A percentile compares a stretch with the other conserved stretches of the same genome.
These are phyloP conservation scores for Scomber colias DNA, from an alignment of 2,113 vertebrate genomes.

Conservation along the genomic window DNA sequence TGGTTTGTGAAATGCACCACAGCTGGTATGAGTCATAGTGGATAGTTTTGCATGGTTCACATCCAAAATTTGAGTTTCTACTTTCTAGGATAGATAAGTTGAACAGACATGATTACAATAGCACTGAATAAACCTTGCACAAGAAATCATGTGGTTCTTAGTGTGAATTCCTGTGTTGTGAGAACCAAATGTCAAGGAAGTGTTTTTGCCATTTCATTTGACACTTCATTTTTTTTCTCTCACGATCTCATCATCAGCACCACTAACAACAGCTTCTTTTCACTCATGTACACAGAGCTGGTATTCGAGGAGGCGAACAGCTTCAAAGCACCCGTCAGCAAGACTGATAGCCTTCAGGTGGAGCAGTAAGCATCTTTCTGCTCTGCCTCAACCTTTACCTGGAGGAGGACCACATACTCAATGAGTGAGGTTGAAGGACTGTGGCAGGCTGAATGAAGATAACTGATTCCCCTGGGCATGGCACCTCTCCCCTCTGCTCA, in stretches of 20 bases:
- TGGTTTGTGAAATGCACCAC: slow-evolving; percentile 8
- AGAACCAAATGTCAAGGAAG: not conserved
- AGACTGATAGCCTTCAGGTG: slow-evolving; percentile 89
- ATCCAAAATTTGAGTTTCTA: not conserved
- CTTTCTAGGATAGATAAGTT: not conserved
- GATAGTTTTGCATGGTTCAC: slow-evolving; percentile 4
- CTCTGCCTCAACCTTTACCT: slow-evolving; percentile 28
- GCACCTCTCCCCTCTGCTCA: slow-evolving; percentile 16
- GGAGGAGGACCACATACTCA: slow-evolving; percentile 30
- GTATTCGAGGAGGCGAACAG: slow-evolving; percentile 94
- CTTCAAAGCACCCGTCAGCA: slow-evolving; percentile 89
- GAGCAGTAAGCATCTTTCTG: slow-evolving; percentile 85
- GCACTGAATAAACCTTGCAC: not conserved
- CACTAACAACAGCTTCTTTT: not conserved
- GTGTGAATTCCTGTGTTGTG: not conserved
- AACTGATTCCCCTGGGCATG: slow-evolving; percentile 28
- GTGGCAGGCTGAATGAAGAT: slow-evolving; percentile 35
- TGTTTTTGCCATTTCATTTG: not conserved
- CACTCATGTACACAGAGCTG: slow-evolving; percentile 84
- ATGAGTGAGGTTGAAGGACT: slow-evolving; percentile 24
- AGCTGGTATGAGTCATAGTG: slow-evolving; percentile 16
- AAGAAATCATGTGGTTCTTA: not conserved
- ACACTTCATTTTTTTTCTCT: not conserved
- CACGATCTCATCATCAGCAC: not conserved
- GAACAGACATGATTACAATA: not conserved